Percentiles rank a stretch among this genome's conserved stretches.
phyloP scores from a whole-genome alignment of 2,888 invertebrate species.

The Parelbella ahira region DNA sequence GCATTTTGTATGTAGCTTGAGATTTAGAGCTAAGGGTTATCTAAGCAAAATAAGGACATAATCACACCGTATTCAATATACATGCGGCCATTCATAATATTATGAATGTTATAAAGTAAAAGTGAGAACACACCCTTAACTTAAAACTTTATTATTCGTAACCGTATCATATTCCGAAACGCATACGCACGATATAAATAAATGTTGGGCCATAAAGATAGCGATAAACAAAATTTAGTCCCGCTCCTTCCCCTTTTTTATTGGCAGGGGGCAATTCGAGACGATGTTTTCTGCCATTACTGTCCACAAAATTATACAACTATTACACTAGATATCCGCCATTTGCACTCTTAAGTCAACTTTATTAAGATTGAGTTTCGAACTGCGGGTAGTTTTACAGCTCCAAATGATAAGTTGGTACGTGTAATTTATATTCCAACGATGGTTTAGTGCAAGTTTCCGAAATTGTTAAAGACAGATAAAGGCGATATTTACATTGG shows the following conservation, averaged over 20 bases:
- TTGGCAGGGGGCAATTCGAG: slow-evolving; percentile 77
- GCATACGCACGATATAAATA: slow-evolving; percentile 73
- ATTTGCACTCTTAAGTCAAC: too few species aligned
- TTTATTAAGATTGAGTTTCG: slow-evolving; percentile 37
- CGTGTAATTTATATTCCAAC: slow-evolving; percentile 73
- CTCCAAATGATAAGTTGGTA: slow-evolving; percentile 39
- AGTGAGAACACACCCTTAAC: slow-evolving; percentile 45
- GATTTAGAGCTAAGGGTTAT: too few species aligned
- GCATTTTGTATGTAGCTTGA: too few species aligned
- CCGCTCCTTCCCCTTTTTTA: slow-evolving; percentile 74
- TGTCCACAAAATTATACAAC: slow-evolving; percentile 43
- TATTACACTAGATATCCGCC: too few species aligned
- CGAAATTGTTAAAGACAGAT: slow-evolving; percentile 79
- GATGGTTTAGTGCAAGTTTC: slow-evolving; percentile 76
- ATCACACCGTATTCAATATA: too few species aligned
- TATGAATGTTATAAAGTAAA: too few species aligned
- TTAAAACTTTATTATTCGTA: slow-evolving; percentile 58
- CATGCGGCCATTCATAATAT: too few species aligned
- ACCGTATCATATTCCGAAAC: slow-evolving; percentile 69
- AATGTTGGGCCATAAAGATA: slow-evolving; percentile 74
- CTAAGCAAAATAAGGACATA: too few species aligned
- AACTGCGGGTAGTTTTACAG: slow-evolving; percentile 23
- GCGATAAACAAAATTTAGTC: slow-evolving; percentile 77
- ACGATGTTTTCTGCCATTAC: slow-evolving; percentile 69
- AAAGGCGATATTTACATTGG: slow-evolving; percentile 75